These are phyloP conservation scores for Athene noctua DNA, from an alignment of 2,113 vertebrate species.

Conservation along the genomic window DNA sequence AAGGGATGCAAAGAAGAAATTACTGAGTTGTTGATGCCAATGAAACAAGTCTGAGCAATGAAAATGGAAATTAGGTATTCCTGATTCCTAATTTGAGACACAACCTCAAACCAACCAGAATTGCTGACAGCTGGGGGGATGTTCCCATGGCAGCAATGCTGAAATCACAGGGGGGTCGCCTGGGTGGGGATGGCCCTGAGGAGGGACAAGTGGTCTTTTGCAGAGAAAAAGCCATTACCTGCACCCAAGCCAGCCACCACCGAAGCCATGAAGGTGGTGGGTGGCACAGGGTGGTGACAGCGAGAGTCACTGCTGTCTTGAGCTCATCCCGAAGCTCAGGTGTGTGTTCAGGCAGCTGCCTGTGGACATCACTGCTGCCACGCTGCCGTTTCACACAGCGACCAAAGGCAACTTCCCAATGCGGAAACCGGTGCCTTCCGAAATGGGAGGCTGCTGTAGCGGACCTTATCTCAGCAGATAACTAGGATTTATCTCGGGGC, in stretches of 20 bases:
- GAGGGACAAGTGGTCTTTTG: background rate
- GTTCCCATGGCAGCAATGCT: background rate
- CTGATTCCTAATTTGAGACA: background rate
- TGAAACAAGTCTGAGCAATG: background rate
- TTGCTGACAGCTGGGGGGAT: background rate
- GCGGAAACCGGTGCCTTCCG: background rate
- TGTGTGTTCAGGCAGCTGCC: background rate
- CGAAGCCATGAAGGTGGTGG: background rate
- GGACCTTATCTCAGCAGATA: background rate
- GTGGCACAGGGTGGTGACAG: background rate
- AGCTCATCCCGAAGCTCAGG: rapidly evolving
- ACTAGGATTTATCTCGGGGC: background rate
- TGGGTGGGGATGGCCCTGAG: background rate
- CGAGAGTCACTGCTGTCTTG: background rate
- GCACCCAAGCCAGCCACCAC: background rate
- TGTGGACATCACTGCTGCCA: rapidly evolving
- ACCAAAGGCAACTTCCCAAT: background rate
- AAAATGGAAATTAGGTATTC: background rate
- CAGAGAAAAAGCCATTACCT: background rate
- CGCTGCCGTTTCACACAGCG: rapidly evolving
- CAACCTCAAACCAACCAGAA: background rate
- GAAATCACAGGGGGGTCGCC: background rate
- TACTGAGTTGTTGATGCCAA: rapidly evolving
- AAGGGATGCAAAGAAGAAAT: background rate
- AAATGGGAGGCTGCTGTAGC: background rate